Conservation (phyloP, 2,797 vertebrate genomes). For the Sebastes umbrosus region DNA sequence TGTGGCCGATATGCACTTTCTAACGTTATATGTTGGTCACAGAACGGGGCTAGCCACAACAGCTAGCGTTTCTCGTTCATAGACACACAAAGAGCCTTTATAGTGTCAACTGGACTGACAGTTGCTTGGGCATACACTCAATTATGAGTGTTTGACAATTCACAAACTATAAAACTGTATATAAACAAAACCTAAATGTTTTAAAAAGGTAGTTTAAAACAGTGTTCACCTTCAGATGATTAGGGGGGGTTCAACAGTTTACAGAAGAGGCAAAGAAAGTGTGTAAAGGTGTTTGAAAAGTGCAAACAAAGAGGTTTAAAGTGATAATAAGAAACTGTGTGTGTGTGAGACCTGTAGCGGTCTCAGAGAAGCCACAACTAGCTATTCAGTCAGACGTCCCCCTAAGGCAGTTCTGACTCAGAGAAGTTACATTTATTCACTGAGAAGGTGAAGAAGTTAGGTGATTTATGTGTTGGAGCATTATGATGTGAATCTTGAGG, state of each 20-base stretch:
- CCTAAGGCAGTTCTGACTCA: conserved; percentile 7
- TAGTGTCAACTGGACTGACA: background rate
- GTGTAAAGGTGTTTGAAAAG: too few species aligned
- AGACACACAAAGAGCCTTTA: background rate
- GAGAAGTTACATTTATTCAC: background rate
- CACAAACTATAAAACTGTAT: background rate
- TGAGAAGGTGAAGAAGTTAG: background rate
- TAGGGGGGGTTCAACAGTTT: background rate
- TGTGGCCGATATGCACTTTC: too few species aligned
- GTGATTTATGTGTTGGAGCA: background rate
- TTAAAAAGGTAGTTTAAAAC: background rate
- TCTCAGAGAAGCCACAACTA: conserved; percentile 20
- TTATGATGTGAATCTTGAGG: background rate
- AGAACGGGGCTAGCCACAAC: too few species aligned
- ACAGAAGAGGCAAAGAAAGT: background rate
- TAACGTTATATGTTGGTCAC: too few species aligned
- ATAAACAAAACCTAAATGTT: background rate
- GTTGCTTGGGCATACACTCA: background rate
- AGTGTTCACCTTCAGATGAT: background rate
- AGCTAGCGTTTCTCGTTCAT: background rate
- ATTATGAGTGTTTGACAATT: background rate
- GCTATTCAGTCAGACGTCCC: conserved; percentile 18
- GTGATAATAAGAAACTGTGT: conserved; percentile 12
- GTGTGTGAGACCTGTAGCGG: conserved; percentile 1
- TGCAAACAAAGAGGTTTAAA: background rate